phyloP scores from a whole-genome alignment of 2,113 vertebrate genomes.

The Mungos mungo region DNA sequence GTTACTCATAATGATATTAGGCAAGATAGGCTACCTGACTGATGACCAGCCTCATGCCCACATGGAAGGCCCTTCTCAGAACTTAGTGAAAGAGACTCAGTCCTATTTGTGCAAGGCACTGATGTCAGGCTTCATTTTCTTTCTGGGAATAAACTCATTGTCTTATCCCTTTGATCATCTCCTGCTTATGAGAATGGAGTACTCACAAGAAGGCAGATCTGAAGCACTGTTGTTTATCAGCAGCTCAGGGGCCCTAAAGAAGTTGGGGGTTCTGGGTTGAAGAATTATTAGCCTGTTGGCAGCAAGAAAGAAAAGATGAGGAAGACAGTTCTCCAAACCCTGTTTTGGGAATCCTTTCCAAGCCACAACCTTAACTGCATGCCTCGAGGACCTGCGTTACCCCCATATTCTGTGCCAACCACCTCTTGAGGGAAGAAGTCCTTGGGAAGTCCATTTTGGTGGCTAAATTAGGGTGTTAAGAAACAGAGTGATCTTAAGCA shows the following conservation, averaged over 20 bases:
- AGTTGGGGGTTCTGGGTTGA: background rate
- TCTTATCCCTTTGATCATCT: background rate
- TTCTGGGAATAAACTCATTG: background rate
- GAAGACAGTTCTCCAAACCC: background rate
- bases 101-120: background rate
- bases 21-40: background rate
- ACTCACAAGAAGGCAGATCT: background rate
- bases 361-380: constrained; percentile 63
- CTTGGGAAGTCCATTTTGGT: constrained; percentile 32
- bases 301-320: constrained; percentile 11
- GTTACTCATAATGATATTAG: background rate
- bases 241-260: constrained; percentile 38
- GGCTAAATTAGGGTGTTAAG: background rate
- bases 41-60: background rate
- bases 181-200: background rate
- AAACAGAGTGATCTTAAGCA: constrained; percentile 14
- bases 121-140: background rate
- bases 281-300: background rate
- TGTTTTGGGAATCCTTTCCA: background rate
- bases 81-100: background rate
- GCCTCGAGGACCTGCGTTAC: constrained; percentile 44
- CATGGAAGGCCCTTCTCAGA: background rate
- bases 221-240: constrained; percentile 2
- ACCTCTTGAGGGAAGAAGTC: background rate
- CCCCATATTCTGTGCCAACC: constrained; percentile 69